Conservation (phyloP, 2,113 vertebrate species). For the Prietella phreatophila region DNA sequence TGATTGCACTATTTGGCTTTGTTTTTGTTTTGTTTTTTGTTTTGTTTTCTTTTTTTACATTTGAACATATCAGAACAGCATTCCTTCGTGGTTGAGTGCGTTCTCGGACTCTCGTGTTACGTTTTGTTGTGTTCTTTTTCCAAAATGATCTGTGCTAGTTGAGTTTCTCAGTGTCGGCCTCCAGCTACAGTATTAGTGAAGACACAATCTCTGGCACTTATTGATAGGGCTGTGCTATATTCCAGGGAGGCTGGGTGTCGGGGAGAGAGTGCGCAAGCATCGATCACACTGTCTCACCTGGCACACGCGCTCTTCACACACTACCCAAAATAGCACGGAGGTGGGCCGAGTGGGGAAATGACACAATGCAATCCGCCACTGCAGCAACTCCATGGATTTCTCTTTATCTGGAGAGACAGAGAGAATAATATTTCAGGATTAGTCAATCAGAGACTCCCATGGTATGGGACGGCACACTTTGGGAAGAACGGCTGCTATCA, state of each 20-base stretch:
- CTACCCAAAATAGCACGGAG: conserved; percentile 56
- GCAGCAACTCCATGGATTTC: conserved; percentile 40
- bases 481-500: background rate
- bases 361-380: conserved; percentile 39
- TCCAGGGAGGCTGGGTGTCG: conserved; percentile 57
- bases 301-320: conserved; percentile 20
- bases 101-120: background rate
- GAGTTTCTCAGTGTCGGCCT: conserved; percentile 1
- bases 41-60: no score
- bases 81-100: background rate
- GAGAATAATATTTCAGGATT: conserved; percentile 45
- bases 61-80: background rate
- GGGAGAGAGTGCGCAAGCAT: conserved; percentile 52
- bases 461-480: conserved; percentile 27
- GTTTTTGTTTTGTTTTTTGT: background rate
- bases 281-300: conserved; percentile 57
- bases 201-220: conserved; percentile 56
- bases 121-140: background rate
- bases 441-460: conserved; percentile 37
- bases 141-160: conserved; percentile 1
- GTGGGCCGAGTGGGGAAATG: conserved; percentile 28
- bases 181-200: conserved; percentile 44
- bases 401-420: conserved; percentile 1
- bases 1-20: background rate
- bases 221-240: conserved; percentile 54